These are phyloP conservation scores for Alsophila aescularia DNA, from an alignment of 2,888 invertebrate species.

Conservation along the genomic window DNA sequence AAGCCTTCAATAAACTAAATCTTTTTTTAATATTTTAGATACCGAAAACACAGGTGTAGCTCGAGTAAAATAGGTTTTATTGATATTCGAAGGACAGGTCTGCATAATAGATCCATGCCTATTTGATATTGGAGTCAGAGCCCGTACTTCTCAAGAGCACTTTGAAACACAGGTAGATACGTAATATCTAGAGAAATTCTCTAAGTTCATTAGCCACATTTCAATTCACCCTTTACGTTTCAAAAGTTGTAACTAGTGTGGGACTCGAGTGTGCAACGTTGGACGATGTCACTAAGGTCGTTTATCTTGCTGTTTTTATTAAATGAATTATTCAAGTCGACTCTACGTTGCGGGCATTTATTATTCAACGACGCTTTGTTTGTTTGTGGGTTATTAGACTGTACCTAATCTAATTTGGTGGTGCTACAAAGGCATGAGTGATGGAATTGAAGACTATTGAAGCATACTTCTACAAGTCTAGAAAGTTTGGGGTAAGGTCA, in stretches of 20 bases:
- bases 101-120: conserved; percentile 13
- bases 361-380: conserved; percentile 27
- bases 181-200: conserved; percentile 21
- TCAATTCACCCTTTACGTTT: conserved; percentile 28
- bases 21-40: not conserved
- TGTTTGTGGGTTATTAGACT: conserved; percentile 10
- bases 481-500: conserved; percentile 14
- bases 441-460: conserved; percentile 5
- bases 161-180: conserved; percentile 13
- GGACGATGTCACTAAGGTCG: conserved; percentile 46
- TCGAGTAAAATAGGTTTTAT: conserved; percentile 17
- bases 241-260: conserved; percentile 29
- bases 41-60: conserved; percentile 7
- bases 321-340: conserved; percentile 44
- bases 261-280: conserved; percentile 18
- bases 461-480: conserved; percentile 13
- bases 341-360: conserved; percentile 23
- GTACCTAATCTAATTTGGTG: conserved; percentile 10
- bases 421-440: conserved; percentile 1
- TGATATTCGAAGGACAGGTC: conserved; percentile 8
- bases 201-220: conserved; percentile 26
- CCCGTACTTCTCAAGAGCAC: conserved; percentile 30
- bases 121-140: conserved; percentile 21
- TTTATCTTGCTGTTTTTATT: conserved; percentile 54
- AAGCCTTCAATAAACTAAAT: not conserved